Conservation (phyloP, 2,113 vertebrate species). For the Sebastes schlegelii region DNA sequence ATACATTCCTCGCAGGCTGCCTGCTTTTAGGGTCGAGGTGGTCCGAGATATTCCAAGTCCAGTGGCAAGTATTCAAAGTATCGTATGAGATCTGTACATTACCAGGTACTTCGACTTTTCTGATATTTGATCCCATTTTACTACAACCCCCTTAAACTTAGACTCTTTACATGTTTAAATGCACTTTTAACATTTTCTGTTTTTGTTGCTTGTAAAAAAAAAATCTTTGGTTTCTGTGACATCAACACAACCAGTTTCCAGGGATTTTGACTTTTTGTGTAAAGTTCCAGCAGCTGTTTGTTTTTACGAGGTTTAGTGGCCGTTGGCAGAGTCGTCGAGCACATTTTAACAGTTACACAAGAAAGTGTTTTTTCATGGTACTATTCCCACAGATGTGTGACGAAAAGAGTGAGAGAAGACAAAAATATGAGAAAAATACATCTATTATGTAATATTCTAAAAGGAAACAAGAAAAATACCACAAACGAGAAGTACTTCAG, state of each 20-base stretch:
- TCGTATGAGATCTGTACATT: no score
- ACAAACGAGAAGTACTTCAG: neutral
- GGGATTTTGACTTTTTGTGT: slow-evolving; percentile 26
- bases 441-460: neutral
- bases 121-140: neutral
- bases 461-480: neutral
- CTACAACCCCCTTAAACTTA: neutral
- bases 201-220: slow-evolving; percentile 38
- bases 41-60: slow-evolving; percentile 9
- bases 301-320: neutral
- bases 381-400: neutral
- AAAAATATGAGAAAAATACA: neutral
- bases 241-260: slow-evolving; percentile 53
- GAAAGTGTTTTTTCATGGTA: slow-evolving; percentile 15
- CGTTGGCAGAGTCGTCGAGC: neutral
- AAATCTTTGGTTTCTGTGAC: slow-evolving; percentile 26
- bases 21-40: neutral
- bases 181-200: slow-evolving; percentile 50
- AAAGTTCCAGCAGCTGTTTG: neutral
- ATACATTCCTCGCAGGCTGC: slow-evolving; percentile 23
- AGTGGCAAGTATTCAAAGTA: slow-evolving; percentile 1
- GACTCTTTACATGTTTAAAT: slow-evolving; percentile 27
- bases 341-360: slow-evolving; percentile 9
- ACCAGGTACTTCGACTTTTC: neutral
- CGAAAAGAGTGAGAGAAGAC: neutral